Percentiles rank a stretch among this genome's conserved stretches.
phyloP scores from a whole-genome alignment of 1,140 invertebrate genomes.

The Drosophila ironensis region DNA sequence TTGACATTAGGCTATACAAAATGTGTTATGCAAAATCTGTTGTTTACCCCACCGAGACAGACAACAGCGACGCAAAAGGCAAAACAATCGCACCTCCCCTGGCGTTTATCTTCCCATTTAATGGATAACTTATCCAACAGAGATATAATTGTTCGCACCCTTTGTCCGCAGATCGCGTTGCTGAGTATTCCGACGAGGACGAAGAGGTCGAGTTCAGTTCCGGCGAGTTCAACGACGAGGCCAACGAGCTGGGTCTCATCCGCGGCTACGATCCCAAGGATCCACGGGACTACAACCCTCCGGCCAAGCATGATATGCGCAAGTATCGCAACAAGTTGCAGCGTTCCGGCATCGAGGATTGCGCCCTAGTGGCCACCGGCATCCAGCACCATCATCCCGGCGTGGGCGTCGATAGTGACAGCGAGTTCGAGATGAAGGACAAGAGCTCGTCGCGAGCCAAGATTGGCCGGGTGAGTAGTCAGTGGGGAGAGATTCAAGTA shows the following conservation, averaged over 20 bases:
- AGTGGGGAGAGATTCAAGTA: neutral
- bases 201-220: constrained; percentile 87
- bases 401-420: constrained; percentile 79
- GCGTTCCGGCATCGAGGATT: constrained; percentile 77
- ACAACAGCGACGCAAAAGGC: constrained; percentile 16
- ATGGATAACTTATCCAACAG: constrained; percentile 8
- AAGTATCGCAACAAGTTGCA: constrained; percentile 81
- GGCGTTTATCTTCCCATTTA: neutral
- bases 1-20: neutral
- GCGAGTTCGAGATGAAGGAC: constrained; percentile 84
- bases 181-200: constrained; percentile 86
- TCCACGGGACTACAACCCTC: constrained; percentile 67
- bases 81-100: neutral
- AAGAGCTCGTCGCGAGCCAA: constrained; percentile 81
- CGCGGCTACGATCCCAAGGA: constrained; percentile 73
- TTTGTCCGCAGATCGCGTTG: constrained; percentile 83
- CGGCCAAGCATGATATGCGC: constrained; percentile 81
- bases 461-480: constrained; percentile 79
- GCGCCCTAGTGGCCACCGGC: constrained; percentile 59
- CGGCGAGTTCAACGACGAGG: constrained; percentile 86
- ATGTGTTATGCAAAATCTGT: neutral
- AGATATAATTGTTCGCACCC: neutral
- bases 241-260: constrained; percentile 78
- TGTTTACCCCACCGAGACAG: neutral
- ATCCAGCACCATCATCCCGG: constrained; percentile 57